Percentiles rank a stretch among this genome's conserved stretches.
These are phyloP conservation scores for Amiota mariae DNA, from an alignment of 2,888 invertebrate genomes.

Conservation along the genomic window DNA sequence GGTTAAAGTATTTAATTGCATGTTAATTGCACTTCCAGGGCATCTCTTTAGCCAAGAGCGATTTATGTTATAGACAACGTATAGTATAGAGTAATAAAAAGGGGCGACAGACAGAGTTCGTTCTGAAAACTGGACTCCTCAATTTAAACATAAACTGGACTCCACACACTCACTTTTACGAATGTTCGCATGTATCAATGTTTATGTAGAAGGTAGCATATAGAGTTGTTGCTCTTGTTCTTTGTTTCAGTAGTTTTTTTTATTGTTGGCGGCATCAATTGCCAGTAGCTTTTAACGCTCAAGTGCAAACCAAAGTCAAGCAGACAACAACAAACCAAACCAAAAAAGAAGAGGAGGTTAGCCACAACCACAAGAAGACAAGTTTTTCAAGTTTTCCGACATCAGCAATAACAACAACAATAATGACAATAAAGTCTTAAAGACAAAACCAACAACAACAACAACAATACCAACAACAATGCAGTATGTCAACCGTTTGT, in stretches of 20 bases:
- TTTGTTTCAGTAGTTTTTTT: not conserved
- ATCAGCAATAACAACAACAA: not conserved
- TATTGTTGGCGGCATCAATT: not conserved
- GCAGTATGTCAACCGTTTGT: not conserved
- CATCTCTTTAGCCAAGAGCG: constrained; percentile 14
- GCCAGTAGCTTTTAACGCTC: constrained; percentile 19
- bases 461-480: not conserved
- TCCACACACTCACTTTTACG: not conserved
- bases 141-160: not conserved
- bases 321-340: not conserved
- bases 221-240: constrained; percentile 13
- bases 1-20: constrained; percentile 58
- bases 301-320: constrained; percentile 26
- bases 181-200: not conserved
- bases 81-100: not conserved
- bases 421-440: not conserved
- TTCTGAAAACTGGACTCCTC: constrained; percentile 10
- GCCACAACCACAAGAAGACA: constrained; percentile 16
- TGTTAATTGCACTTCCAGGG: constrained; percentile 63
- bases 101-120: not conserved
- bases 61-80: not conserved
- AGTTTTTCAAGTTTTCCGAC: constrained; percentile 28
- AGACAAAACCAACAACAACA: not conserved
- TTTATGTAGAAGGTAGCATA: not conserved
- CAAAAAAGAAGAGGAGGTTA: not conserved